These are phyloP conservation scores for Lota lota DNA, from an alignment of 2,113 vertebrate genomes.

Conservation along the genomic window DNA sequence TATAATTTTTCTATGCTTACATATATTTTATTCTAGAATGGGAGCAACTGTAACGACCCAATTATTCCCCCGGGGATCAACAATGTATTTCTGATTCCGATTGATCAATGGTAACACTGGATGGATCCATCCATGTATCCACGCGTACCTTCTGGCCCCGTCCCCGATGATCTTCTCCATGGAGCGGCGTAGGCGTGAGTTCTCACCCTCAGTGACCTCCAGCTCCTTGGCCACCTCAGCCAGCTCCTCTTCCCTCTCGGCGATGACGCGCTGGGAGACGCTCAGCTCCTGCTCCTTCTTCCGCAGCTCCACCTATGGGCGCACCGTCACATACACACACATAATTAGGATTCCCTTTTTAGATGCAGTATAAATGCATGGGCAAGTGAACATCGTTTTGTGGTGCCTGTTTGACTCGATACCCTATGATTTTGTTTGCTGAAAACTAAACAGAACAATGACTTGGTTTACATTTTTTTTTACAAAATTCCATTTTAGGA, in stretches of 20 bases:
- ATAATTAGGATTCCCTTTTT: too few relatives aligned
- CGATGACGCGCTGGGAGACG: slow-evolving; percentile 76
- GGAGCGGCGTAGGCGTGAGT: slow-evolving; percentile 75
- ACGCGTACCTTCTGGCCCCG: slow-evolving; percentile 58
- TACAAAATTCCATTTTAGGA: too few relatives aligned
- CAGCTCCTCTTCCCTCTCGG: slow-evolving; percentile 81
- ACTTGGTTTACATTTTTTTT: too few relatives aligned
- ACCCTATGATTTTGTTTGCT: background rate
- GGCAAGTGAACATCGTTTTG: background rate
- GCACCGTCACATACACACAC: too few relatives aligned
- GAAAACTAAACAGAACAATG: background rate
- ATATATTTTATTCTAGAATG: too few relatives aligned
- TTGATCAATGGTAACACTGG: background rate
- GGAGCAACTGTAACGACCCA: too few relatives aligned
- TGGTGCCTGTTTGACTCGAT: background rate
- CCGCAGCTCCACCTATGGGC: slow-evolving; percentile 77
- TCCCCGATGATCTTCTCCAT: slow-evolving; percentile 86
- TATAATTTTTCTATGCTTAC: too few relatives aligned
- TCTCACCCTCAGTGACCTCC: slow-evolving; percentile 82
- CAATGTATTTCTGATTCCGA: too few relatives aligned
- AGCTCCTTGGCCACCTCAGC: slow-evolving; percentile 84
- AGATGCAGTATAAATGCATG: too few relatives aligned
- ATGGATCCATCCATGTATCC: slow-evolving; percentile 54
- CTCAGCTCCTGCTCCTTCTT: slow-evolving; percentile 73
- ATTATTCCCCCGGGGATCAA: too few relatives aligned